phyloP scores from a whole-genome alignment of 1,140 invertebrate genomes.

The Eriosoma lanigerum region DNA sequence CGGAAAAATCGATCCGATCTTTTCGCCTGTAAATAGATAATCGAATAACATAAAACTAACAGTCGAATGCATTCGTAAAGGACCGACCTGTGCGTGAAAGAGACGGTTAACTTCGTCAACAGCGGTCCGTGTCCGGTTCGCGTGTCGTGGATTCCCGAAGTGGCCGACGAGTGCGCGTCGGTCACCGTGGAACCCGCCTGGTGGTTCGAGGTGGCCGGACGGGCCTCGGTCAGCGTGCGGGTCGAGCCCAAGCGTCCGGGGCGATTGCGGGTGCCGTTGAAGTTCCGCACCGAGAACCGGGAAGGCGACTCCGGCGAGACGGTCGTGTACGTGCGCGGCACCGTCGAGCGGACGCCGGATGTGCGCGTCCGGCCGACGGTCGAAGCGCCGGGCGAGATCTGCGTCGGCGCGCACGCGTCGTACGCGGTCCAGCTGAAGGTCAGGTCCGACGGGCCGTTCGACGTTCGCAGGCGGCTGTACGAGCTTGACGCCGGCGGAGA shows the following conservation, averaged over 20 bases:
- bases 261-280: background rate
- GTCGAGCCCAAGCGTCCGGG: background rate
- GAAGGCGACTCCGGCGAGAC: background rate
- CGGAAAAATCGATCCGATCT: no score
- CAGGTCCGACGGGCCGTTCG: background rate
- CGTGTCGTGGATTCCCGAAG: background rate
- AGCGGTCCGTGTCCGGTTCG: background rate
- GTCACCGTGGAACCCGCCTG: background rate
- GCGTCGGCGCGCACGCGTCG: background rate
- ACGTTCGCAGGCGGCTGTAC: background rate
- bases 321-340: background rate
- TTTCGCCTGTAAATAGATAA: no score
- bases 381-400: background rate
- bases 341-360: background rate
- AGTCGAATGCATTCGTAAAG: background rate
- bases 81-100: background rate
- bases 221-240: background rate
- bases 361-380: background rate
- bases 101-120: background rate
- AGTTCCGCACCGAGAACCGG: background rate
- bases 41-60: no score
- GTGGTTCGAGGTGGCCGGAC: background rate
- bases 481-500: background rate
- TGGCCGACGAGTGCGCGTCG: background rate
- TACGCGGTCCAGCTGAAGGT: background rate